Evolutionary conservation across 30 jellyfish, hydroid and myxozoan species (phyloP).

Genomic region (Phacellophora camtschatica): DNA sequence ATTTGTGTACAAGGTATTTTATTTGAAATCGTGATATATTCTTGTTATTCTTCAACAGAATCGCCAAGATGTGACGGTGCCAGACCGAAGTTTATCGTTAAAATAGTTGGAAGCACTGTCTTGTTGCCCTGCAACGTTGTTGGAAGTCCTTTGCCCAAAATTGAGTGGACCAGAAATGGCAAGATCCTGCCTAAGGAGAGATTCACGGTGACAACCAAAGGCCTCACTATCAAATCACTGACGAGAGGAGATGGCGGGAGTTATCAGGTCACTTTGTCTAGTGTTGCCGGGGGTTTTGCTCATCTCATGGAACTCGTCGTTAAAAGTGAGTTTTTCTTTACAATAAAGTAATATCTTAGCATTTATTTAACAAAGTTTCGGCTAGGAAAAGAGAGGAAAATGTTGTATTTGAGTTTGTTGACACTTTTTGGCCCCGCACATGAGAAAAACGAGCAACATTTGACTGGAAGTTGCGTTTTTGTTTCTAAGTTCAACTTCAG

Average conservation of each 20-base stretch:
- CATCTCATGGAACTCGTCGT: conserved; percentile 64
- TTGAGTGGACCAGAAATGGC: conserved; percentile 70
- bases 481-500: too few species aligned
- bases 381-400: too few species aligned
- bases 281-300: conserved; percentile 49
- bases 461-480: too few species aligned
- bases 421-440: too few species aligned
- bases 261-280: conserved; percentile 85
- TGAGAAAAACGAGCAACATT: too few species aligned
- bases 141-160: conserved; percentile 88
- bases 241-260: conserved; percentile 79
- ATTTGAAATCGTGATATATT: too few species aligned
- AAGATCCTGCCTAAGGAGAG: conserved; percentile 52
- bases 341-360: too few species aligned
- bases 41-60: conserved; percentile 9
- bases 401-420: too few species aligned
- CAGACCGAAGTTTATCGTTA: conserved; percentile 34
- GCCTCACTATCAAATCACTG: conserved; percentile 59
- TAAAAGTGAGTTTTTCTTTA: conserved; percentile 47
- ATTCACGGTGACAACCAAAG: conserved; percentile 59
- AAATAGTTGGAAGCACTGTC: conserved; percentile 78
- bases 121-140: conserved; percentile 76
- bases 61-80: conserved; percentile 69
- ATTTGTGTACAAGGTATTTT: too few species aligned
- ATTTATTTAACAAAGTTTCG: too few species aligned